Percentiles rank a stretch among this genome's conserved stretches.
These are phyloP conservation scores for Clytia hemisphaerica DNA, from an alignment of 30 jellyfish, hydroid and myxozoan genomes.

Conservation along the genomic window DNA sequence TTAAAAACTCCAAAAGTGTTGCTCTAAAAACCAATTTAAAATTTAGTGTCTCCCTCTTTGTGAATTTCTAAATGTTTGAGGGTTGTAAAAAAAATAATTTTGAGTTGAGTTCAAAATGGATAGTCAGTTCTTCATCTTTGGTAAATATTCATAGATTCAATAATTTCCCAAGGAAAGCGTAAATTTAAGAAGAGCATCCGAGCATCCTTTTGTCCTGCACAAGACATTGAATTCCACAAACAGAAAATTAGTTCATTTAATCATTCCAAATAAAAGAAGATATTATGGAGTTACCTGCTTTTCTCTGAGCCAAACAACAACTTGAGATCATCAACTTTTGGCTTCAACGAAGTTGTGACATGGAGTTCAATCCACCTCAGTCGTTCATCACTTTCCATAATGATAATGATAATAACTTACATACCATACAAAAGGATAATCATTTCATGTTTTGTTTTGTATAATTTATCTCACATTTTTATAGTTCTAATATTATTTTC, in stretches of 20 bases:
- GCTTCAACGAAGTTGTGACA: slow-evolving; percentile 72
- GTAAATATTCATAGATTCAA: background rate
- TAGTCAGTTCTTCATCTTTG: too few relatives aligned
- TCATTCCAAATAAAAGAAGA: background rate
- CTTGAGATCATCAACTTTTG: slow-evolving; percentile 73
- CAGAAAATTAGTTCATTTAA: background rate
- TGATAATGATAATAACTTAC: too few relatives aligned
- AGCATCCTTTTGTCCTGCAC: background rate
- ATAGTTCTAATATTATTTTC: too few relatives aligned
- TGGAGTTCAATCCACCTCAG: slow-evolving; percentile 63
- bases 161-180: background rate
- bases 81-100: too few relatives aligned
- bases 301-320: slow-evolving; percentile 51
- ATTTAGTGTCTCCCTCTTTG: too few relatives aligned
- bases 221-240: background rate
- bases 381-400: slow-evolving; percentile 75
- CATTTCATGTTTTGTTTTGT: too few relatives aligned
- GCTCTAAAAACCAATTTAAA: slow-evolving; percentile 53
- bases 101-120: too few relatives aligned
- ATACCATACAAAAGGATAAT: too few relatives aligned
- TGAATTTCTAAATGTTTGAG: too few relatives aligned
- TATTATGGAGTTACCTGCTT: slow-evolving; percentile 36
- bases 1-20: slow-evolving; percentile 53
- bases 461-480: too few relatives aligned
- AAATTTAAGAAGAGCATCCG: background rate